Evolutionary conservation across 2,113 vertebrate genomes (phyloP).

Genomic region (Atrichornis clamosus): DNA sequence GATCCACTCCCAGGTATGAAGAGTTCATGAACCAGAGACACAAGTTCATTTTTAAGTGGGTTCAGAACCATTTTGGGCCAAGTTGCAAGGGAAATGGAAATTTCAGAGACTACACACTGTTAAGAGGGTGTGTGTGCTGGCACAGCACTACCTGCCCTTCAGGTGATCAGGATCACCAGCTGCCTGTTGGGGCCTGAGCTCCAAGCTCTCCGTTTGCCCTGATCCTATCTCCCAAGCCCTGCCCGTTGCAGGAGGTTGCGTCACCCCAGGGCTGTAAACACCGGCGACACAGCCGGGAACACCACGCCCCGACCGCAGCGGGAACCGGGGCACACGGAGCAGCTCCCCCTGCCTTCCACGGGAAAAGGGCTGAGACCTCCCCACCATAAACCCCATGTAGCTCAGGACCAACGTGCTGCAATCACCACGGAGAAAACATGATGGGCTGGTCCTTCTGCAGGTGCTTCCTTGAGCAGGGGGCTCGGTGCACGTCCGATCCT

Average conservation of each 20-base stretch:
- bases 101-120: background rate
- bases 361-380: background rate
- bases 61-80: background rate
- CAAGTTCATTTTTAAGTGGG: background rate
- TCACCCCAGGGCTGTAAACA: background rate
- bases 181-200: slow-evolving; percentile 51
- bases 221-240: slow-evolving; percentile 22
- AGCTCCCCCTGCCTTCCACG: background rate
- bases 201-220: background rate
- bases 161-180: background rate
- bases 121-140: slow-evolving; percentile 11
- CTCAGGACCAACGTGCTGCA: background rate
- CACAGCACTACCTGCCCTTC: slow-evolving; percentile 8
- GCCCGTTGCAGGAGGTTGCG: background rate
- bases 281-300: background rate
- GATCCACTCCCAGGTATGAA: background rate
- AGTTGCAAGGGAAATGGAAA: background rate
- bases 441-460: background rate
- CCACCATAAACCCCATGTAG: rapidly evolving
- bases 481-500: background rate
- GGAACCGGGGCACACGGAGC: rapidly evolving
- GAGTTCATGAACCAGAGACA: background rate
- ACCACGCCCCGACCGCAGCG: background rate
- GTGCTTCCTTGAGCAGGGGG: background rate
- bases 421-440: background rate